Evolutionary conservation across 2,797 vertebrate species (phyloP).

Genomic region (Neomorphus geoffroyi): DNA sequence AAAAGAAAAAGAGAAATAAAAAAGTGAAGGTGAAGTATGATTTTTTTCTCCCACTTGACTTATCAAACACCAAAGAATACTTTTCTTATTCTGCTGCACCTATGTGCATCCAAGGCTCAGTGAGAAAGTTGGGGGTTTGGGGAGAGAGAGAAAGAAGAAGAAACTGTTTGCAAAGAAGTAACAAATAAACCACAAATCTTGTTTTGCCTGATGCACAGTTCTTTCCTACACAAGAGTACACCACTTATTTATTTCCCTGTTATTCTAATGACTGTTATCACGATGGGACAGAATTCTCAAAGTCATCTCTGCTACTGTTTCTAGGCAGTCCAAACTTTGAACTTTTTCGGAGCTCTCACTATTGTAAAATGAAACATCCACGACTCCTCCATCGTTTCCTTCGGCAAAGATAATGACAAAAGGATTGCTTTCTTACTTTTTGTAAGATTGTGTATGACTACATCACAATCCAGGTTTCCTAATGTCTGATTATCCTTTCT

Average conservation of each 20-base stretch:
- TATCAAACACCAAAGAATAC: neutral
- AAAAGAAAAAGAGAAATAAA: neutral
- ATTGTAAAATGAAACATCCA: neutral
- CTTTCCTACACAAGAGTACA: neutral
- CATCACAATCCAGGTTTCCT: neutral
- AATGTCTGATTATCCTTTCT: neutral
- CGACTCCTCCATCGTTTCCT: neutral
- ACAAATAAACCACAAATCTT: neutral
- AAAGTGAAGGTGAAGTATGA: neutral
- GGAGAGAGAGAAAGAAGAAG: neutral
- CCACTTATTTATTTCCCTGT: neutral
- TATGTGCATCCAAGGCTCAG: neutral
- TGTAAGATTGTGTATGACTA: neutral
- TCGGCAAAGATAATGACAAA: neutral
- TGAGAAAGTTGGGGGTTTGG: neutral
- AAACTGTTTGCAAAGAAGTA: neutral
- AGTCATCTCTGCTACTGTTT: neutral
- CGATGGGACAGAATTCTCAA: neutral
- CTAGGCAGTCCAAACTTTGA: neutral
- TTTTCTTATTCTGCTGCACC: neutral
- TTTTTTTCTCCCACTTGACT: neutral
- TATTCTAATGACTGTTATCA: neutral
- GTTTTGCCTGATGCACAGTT: neutral
- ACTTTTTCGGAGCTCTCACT: neutral
- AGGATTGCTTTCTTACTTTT: neutral